These are phyloP conservation scores for Pentalonia nigronervosa DNA, from an alignment of 1,140 invertebrate genomes.

Conservation along the genomic window DNA sequence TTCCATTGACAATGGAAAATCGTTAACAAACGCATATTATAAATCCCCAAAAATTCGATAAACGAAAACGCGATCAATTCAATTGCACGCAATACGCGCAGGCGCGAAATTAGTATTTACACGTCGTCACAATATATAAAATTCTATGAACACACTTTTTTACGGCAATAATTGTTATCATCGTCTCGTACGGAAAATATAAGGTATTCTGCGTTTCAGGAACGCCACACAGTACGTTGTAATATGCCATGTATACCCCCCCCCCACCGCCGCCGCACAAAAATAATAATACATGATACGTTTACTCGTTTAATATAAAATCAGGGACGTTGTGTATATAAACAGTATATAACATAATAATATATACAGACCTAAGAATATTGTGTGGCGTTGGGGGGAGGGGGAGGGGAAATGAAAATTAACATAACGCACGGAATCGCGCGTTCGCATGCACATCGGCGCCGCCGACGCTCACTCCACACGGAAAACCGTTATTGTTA, in stretches of 20 bases:
- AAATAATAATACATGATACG: too few relatives aligned
- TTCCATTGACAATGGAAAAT: background rate
- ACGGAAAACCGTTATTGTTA: slow-evolving; percentile 45
- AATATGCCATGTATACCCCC: too few relatives aligned
- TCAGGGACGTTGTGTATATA: too few relatives aligned
- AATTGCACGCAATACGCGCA: background rate
- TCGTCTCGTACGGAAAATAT: too few relatives aligned
- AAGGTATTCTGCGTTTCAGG: background rate
- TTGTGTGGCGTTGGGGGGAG: too few relatives aligned
- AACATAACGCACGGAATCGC: slow-evolving; percentile 44
- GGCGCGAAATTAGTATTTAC: background rate
- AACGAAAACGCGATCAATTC: background rate
- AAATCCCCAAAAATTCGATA: background rate
- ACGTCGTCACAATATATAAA: too few relatives aligned
- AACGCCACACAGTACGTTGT: background rate
- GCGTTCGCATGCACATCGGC: slow-evolving; percentile 1
- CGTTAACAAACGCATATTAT: background rate
- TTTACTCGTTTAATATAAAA: too few relatives aligned
- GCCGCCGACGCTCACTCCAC: background rate
- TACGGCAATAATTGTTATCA: too few relatives aligned
- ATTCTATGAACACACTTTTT: background rate
- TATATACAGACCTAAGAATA: too few relatives aligned
- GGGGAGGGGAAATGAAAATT: slow-evolving; percentile 31
- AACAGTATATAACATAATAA: too few relatives aligned
- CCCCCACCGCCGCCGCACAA: too few relatives aligned